Conservation (phyloP, 2,113 vertebrate genomes). For the Thryonomys swinderianus region DNA sequence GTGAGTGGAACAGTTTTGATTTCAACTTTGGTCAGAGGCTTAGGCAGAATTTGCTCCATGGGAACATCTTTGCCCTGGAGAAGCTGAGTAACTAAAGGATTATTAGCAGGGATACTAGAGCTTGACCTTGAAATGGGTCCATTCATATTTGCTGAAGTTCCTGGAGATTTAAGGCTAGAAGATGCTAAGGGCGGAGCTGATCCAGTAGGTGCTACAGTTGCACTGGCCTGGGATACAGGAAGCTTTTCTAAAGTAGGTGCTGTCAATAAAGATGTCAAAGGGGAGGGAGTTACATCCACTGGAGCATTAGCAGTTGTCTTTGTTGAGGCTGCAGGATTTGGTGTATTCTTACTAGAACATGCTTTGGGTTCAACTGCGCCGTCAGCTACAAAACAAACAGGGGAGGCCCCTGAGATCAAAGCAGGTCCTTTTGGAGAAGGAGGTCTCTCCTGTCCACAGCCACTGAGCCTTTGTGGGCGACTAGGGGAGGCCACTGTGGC, state of each 20-base stretch:
- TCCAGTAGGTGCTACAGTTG: not conserved
- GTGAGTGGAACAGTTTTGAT: slow-evolving; percentile 76
- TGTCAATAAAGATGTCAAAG: not conserved
- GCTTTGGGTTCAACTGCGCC: not conserved
- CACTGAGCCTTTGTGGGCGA: not conserved
- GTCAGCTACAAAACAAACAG: slow-evolving; percentile 39
- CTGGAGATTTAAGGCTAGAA: slow-evolving; percentile 80
- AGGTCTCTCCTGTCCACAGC: slow-evolving; percentile 52
- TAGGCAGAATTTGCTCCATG: slow-evolving; percentile 95
- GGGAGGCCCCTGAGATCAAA: slow-evolving; percentile 54
- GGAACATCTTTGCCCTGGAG: slow-evolving; percentile 96
- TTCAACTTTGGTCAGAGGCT: slow-evolving; percentile 91
- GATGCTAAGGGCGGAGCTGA: not conserved
- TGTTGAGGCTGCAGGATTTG: slow-evolving; percentile 36
- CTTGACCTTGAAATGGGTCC: slow-evolving; percentile 81
- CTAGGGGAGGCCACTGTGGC: not conserved
- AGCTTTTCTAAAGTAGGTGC: slow-evolving; percentile 62
- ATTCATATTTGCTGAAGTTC: slow-evolving; percentile 60
- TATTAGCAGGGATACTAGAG: slow-evolving; percentile 95
- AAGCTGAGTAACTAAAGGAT: slow-evolving; percentile 95
- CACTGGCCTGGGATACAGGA: slow-evolving; percentile 58
- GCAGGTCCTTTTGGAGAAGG: slow-evolving; percentile 13
- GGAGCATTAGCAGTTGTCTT: slow-evolving; percentile 38
- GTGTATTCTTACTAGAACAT: not conserved
- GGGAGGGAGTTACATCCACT: slow-evolving; percentile 33